Evolutionary conservation across 2,797 vertebrate species (phyloP), one percentile per base, ranked within the genome.

Genomic region (Danio choprae): DNA sequence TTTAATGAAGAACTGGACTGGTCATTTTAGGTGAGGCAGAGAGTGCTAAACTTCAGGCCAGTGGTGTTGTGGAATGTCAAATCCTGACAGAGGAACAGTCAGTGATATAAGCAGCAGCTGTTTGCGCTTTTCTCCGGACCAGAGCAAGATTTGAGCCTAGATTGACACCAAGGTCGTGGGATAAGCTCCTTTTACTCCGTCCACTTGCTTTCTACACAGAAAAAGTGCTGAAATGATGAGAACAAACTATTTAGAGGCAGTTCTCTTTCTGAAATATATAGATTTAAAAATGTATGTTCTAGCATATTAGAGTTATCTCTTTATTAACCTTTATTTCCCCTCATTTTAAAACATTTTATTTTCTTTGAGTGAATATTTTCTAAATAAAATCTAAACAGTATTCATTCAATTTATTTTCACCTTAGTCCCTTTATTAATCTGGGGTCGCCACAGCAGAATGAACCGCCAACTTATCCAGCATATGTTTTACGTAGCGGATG

Each of bases 91-190:
- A 64, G 77, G 44, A 65, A 83, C 50, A 53, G 46, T 69, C 22
- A 46, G 64, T 59, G 60, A 43, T 70, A 40, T 29, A 53, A 38
- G 67, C 77, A 69, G 20, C 50, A 63, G 46, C 71, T 71, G 70
- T 68, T 63, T n/a, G 74, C 55, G 71, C 69, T 78, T 65, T 78
- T 65, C 55, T 62, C 22, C 16, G 38, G n/a, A 70, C 41, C 29
- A 29, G 29, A 29, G 29, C 29, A 29, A 59, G 56, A 58, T 75
- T 64, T 62, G 55, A 40, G 72, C 48, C 55, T 43, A 74, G 62
- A 43, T 40, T 83, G 76, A 79, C 81, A 79, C 53, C 65, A 75
- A 44, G 69, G 69, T 48, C 7, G n/a, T 7, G n/a, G 12, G 81
- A 74, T 83, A 83, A 75, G 75, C 69, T 79, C 15, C 22, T 46